A percentile compares a stretch with the other conserved stretches of the same genome.
phyloP scores from a whole-genome alignment of 2,113 vertebrate genomes.

The Chinchilla lanigera region DNA sequence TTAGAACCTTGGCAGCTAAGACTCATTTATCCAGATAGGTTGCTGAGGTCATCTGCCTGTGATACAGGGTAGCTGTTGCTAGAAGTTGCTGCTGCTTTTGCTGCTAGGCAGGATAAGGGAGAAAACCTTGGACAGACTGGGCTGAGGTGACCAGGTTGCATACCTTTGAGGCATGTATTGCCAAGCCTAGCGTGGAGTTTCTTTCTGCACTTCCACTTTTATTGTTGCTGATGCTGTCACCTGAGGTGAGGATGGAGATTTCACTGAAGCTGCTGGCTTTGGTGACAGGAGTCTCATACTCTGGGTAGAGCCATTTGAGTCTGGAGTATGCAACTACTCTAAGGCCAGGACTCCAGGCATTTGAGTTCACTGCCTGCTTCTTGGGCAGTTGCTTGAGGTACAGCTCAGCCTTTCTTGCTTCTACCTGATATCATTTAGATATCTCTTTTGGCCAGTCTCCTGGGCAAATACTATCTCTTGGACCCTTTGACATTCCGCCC shows the following conservation, averaged over 20 bases:
- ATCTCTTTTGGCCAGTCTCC: constrained; percentile 82
- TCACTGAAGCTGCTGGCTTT: constrained; percentile 99
- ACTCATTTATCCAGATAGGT: constrained; percentile 95
- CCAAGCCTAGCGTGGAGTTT: constrained; percentile 92
- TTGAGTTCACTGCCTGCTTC: constrained; percentile 97
- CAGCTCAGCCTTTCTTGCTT: constrained; percentile 92
- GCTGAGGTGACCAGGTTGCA: constrained; percentile 89
- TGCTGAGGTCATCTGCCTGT: constrained; percentile 95
- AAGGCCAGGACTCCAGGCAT: constrained; percentile 95
- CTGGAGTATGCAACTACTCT: constrained; percentile 93
- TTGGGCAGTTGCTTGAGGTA: constrained; percentile 95
- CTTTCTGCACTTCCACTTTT: constrained; percentile 92
- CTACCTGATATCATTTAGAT: constrained; percentile 85
- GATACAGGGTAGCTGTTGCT: constrained; percentile 93
- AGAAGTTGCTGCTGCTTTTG: constrained; percentile 82
- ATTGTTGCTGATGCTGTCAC: constrained; percentile 94
- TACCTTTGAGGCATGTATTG: constrained; percentile 90
- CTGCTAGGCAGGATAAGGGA: constrained; percentile 90
- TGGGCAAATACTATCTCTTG: constrained; percentile 98
- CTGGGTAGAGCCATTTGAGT: constrained; percentile 94
- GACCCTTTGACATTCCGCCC: constrained; percentile 98
- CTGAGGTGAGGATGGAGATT: constrained; percentile 96
- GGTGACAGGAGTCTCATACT: constrained; percentile 93
- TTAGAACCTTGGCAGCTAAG: constrained; percentile 96
- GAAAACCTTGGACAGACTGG: constrained; percentile 88